Base-by-base conservation (phyloP, 2,888 invertebrate genomes). In the Ceramica pisi region DNA sequence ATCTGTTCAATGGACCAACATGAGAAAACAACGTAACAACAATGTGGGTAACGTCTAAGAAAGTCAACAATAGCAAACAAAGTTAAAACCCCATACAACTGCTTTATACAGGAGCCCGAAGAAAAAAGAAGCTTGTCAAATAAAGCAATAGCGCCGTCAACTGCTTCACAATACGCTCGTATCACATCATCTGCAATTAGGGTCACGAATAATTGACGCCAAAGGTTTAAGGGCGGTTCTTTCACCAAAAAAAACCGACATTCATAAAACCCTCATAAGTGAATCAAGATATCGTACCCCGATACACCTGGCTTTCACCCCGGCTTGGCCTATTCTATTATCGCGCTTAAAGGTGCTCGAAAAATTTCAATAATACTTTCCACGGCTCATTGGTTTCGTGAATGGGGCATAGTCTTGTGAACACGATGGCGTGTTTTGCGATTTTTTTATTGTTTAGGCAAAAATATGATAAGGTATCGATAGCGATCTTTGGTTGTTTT, bases 111-210 rank as follows among this genome's bases (percentile, higher is more conserved):
- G 86, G 82, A 81, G 83, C 82, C 80, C 75, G 75, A 82, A 78
- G 78, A 89, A 90, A 89, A 90, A 89, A 31, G 78, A 90, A 90
- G 86, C 82, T 86, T 85, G 87, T 92, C 91, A 94, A 92, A 92
- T 90, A 92, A 90, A 91, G 90, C 92, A 93, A 94, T 94, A 93
- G 90, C 87, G 90, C 85, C 93, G 93, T 94, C 94, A 94, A 94
- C 87, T 91, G 78, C 82, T 88, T 88, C 84, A 95, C 94, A 95
- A 95, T 93, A 80, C 86, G 66, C 71, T 84, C 92, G 76, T 95
- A 95, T 95, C 95, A 89, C 94, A 94, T 94, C 95, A 96, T 95
- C 95, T 94, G 90, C 94, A 95, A 95, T 95, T 94, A 95, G 95
- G 95, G 95, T 95, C 92, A 94, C 90, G 90, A 92, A 95, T 95